Conservation (phyloP, 2,888 invertebrate genomes). For the Dryomyza anilis region DNA sequence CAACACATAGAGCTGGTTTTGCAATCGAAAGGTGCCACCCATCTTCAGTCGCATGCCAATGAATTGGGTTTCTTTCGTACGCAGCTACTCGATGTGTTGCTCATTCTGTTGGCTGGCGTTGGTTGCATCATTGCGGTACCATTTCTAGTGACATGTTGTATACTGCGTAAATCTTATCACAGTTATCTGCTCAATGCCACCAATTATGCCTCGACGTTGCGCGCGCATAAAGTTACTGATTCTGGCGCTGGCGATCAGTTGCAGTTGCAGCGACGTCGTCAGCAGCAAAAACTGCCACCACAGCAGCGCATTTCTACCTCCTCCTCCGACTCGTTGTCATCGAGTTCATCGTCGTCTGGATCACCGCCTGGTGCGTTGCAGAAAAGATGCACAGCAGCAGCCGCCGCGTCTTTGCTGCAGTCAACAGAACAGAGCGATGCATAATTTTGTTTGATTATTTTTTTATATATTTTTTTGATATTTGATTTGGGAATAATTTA, state of each 20-base stretch:
- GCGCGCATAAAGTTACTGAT: not conserved
- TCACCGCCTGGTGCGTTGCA: not conserved
- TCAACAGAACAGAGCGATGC: not conserved
- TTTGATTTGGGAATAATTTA: too few relatives aligned
- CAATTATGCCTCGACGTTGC: conserved; percentile 17
- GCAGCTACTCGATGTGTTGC: conserved; percentile 55
- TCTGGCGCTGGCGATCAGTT: not conserved
- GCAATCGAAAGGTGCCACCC: conserved; percentile 50
- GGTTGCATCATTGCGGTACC: conserved; percentile 55
- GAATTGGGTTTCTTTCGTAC: conserved; percentile 53
- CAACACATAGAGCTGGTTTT: conserved; percentile 57
- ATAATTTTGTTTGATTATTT: too few relatives aligned
- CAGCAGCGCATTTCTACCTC: conserved; percentile 14
- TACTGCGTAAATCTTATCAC: conserved; percentile 53
- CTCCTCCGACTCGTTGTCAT: not conserved
- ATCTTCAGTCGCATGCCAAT: conserved; percentile 55
- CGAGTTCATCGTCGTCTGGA: not conserved
- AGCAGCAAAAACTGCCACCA: too few relatives aligned
- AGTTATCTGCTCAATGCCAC: conserved; percentile 25
- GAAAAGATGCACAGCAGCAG: too few relatives aligned
- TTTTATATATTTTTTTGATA: too few relatives aligned
- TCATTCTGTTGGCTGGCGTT: conserved; percentile 53
- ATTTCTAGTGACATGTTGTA: conserved; percentile 54
- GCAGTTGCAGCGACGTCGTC: not conserved
- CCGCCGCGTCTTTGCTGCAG: not conserved